Percentiles rank a stretch among this genome's conserved stretches.
Evolutionary conservation across 2,113 vertebrate species (phyloP).

Genomic region (Poeciliopsis occidentalis): DNA sequence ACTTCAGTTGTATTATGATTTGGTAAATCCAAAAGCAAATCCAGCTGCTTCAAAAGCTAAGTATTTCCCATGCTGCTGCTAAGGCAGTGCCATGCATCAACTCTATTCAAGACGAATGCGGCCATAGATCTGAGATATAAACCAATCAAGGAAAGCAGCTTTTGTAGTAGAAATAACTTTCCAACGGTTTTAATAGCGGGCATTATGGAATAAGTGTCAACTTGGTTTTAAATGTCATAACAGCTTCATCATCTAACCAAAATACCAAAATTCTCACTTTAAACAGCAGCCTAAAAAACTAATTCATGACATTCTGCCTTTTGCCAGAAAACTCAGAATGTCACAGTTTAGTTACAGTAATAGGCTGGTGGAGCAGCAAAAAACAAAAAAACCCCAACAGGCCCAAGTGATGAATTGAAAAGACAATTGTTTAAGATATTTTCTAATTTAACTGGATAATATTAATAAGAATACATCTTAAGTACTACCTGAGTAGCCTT

Average conservation of each 20-base stretch:
- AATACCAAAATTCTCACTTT: not conserved
- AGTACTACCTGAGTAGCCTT: not conserved
- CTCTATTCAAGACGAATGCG: not conserved
- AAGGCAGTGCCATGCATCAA: not conserved
- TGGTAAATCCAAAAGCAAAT: not conserved
- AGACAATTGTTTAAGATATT: not conserved
- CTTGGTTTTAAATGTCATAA: not conserved
- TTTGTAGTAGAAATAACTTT: not conserved
- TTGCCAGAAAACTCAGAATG: not conserved
- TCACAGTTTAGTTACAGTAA: not conserved
- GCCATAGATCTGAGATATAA: not conserved
- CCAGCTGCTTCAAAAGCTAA: conserved; percentile 1
- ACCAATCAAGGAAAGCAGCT: not conserved
- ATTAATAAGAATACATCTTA: not conserved
- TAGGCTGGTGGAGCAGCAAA: not conserved
- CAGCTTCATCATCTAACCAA: not conserved
- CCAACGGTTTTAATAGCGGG: not conserved
- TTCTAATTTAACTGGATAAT: not conserved
- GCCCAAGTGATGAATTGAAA: not conserved
- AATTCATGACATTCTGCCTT: not conserved
- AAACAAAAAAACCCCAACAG: rapidly evolving
- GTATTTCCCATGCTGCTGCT: conserved; percentile 5
- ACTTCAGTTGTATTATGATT: not conserved
- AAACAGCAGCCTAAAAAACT: not conserved
- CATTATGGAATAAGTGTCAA: not conserved